A percentile compares a stretch with the other conserved stretches of the same genome.
Evolutionary conservation across 2,888 invertebrate genomes (phyloP).

Genomic region (Cactoblastis cactorum): DNA sequence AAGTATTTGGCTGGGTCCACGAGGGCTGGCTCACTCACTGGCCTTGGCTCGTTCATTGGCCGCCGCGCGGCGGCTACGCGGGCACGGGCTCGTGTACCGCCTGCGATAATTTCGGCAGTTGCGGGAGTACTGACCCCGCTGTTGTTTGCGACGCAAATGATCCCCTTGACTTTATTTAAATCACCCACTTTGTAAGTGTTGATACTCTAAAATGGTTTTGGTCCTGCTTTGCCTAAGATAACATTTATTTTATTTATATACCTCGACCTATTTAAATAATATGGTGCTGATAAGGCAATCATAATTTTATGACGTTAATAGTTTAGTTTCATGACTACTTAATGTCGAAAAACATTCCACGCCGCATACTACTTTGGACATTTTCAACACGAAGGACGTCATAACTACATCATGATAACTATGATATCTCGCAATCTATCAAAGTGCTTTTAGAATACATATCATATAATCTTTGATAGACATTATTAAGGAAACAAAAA

Average conservation of each 20-base stretch:
- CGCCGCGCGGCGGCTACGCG: constrained; percentile 39
- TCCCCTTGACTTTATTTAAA: constrained; percentile 78
- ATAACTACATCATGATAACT: no score
- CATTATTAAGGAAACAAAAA: background rate
- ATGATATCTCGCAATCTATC: no score
- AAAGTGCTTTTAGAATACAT: no score
- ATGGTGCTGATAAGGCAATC: background rate
- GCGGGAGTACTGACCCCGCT: constrained; percentile 73
- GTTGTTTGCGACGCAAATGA: constrained; percentile 72
- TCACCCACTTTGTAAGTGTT: constrained; percentile 43
- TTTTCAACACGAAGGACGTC: no score
- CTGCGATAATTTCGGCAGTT: constrained; percentile 75
- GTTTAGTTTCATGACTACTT: background rate
- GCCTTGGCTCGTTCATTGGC: constrained; percentile 74
- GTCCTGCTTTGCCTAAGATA: background rate
- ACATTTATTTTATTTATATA: background rate
- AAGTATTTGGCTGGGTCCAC: constrained; percentile 22
- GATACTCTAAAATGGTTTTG: constrained; percentile 16
- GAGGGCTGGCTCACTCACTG: constrained; percentile 47
- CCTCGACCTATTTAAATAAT: background rate
- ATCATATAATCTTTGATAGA: background rate
- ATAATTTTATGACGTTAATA: no score
- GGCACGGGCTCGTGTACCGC: constrained; percentile 67
- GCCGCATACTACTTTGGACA: no score
- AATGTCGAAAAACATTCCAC: no score